A percentile compares a stretch with the other conserved stretches of the same genome.
Evolutionary conservation across 2,113 vertebrate genomes (phyloP).

Genomic region (Oriolus oriolus): DNA sequence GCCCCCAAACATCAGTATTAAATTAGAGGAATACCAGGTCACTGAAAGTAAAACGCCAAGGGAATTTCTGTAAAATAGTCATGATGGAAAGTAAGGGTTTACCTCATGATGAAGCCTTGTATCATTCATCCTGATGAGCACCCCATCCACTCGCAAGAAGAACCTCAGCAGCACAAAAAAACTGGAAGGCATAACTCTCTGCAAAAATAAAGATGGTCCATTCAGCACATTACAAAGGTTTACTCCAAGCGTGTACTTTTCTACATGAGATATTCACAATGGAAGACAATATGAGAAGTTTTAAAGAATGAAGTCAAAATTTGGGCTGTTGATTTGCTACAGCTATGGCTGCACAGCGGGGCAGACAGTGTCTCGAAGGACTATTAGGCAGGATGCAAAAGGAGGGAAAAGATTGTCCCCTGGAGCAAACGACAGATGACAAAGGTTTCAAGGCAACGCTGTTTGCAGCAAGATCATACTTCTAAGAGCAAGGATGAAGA

Average conservation of each 20-base stretch:
- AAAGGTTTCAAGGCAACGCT: not conserved
- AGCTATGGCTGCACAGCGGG: not conserved
- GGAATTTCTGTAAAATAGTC: not conserved
- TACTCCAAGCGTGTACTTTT: not conserved
- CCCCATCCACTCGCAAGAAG: slow-evolving; percentile 93
- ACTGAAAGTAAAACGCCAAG: not conserved
- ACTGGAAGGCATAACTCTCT: slow-evolving; percentile 98
- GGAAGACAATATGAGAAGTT: not conserved
- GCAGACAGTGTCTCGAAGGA: not conserved
- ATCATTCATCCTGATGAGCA: slow-evolving; percentile 92
- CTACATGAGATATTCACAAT: not conserved
- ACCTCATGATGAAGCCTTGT: slow-evolving; percentile 92
- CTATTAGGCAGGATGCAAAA: not conserved
- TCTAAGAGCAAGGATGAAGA: not conserved
- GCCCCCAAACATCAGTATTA: not conserved
- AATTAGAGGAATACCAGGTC: not conserved
- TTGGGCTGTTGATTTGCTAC: not conserved
- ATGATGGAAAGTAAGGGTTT: not conserved
- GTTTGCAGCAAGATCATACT: not conserved
- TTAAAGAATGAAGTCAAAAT: not conserved
- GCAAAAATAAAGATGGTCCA: slow-evolving; percentile 6
- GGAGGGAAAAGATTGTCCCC: not conserved
- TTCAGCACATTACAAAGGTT: not conserved
- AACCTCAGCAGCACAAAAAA: slow-evolving; percentile 93
- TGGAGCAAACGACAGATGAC: not conserved